phyloP scores from a whole-genome alignment of 1,140 invertebrate genomes.

The Drosophila subpulchrella region DNA sequence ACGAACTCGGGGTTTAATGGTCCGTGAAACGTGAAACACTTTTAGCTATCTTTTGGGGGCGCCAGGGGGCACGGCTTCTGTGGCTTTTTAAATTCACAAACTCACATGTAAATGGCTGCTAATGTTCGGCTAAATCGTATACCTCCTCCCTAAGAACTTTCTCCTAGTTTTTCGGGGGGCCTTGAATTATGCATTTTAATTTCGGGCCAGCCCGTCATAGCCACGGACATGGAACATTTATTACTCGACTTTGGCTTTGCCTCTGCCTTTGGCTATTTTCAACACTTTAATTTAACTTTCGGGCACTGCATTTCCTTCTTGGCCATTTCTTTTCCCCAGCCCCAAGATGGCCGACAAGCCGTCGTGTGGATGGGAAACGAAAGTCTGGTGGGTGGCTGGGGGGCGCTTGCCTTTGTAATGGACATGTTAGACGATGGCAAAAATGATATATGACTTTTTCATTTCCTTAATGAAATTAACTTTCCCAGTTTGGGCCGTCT shows the following conservation, averaged over 20 bases:
- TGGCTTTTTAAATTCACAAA: constrained; percentile 66
- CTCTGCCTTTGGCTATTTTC: constrained; percentile 37
- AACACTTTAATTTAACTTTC: constrained; percentile 77
- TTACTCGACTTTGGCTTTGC: constrained; percentile 59
- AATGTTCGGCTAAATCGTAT: constrained; percentile 44
- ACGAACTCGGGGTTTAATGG: constrained; percentile 78
- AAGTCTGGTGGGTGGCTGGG: constrained; percentile 6
- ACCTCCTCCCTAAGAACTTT: neutral
- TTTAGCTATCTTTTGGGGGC: constrained; percentile 63
- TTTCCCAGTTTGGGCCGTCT: constrained; percentile 40
- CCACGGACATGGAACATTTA: constrained; percentile 69
- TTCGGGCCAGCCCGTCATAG: constrained; percentile 65
- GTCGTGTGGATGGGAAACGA: constrained; percentile 9
- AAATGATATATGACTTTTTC: constrained; percentile 83
- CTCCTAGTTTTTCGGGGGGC: constrained; percentile 5
- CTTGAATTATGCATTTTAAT: constrained; percentile 83
- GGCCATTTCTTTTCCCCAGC: constrained; percentile 39
- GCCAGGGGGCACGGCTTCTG: constrained; percentile 14
- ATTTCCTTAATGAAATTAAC: constrained; percentile 83
- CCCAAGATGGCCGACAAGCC: constrained; percentile 38
- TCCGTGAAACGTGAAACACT: constrained; percentile 82
- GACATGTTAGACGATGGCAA: constrained; percentile 80
- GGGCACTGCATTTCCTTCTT: constrained; percentile 54
- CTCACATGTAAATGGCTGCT: constrained; percentile 72
- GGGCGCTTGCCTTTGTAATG: constrained; percentile 66